Base-by-base conservation (phyloP, 2,113 vertebrate species). In the Alligator mississippiensis region DNA sequence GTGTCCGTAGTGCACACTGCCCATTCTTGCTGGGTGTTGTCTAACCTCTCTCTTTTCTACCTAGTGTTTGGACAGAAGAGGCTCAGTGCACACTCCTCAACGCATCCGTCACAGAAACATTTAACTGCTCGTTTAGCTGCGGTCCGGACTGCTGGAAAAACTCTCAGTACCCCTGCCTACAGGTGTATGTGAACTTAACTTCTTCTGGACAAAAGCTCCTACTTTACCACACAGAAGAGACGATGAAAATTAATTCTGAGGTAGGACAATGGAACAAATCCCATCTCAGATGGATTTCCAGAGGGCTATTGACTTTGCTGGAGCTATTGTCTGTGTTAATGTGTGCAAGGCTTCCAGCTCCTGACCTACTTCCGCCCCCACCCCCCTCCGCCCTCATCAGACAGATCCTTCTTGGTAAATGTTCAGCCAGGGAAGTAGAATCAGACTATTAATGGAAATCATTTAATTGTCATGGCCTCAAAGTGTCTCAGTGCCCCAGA, bases 91-190 rank as follows among this genome's bases (percentile, higher is more conserved):
- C 98, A 0, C 95, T 99, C 38, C 96, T 99, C 84, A 99, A 99
- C 27, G 97, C 98, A 22, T 98, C 98, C 90, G 98, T 99, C 90
- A 98, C 98, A 34, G 98, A 98, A 95, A 98, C 98, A 16, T 98
- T 99, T 47, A 99, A 99, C 97, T 99, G 99, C 89, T 99, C 98
- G 1, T 99, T 99, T 97, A 98, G 97, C 97, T 99, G 99, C 2
- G 99, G 99, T 55, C 96, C 98, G 2, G 99, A 99, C 93, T 99
- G 99, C 97, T 98, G 98, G 98, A 99, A 98, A 93, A 97, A 96
- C 57, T 99, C 99, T 63, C 98, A 98, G 87, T 99, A 99, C 88
- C 99, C 99, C 22, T 99, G 99, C 94, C 98, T 99, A 28, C 99
- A 99, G 96, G 99, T 99, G 77, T 99, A 98, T 0, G 98, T 99